Evolutionary conservation across 1,140 invertebrate genomes (phyloP), one percentile per base, ranked within the genome.

Genomic region (Camponotus vicinus): DNA sequence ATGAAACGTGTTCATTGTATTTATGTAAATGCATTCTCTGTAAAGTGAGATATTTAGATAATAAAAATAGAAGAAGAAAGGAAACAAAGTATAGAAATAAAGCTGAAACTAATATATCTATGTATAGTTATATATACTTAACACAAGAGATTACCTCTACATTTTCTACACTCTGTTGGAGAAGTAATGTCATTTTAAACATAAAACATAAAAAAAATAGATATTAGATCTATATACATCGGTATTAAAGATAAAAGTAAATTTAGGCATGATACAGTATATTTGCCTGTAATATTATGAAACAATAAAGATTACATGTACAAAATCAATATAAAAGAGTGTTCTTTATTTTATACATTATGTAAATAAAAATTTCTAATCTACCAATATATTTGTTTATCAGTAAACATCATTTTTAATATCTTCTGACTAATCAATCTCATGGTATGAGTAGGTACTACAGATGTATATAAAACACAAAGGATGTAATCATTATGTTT

Each of bases 401-500:
- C 96, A n/a, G 91, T 85, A 73, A 95, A 91, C 27, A 96, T 92
- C 49, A 92, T 90, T 93, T 95, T 96, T 42, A 96, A 89, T 55
- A 95, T 96, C 90, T 94, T 95, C 88, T 95, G 93, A 32, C 95
- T 96, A 66, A 96, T 95, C 21, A 95, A 86, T 91, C 95, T 95
- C 96, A 97, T 97, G 21, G 97, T 96, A 90, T 97, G 96, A 67
- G 96, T 96, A 63, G 97, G 97, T 6, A 97, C 95, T 11, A 96
- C 94, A 15, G 97, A 96, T 21, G 96, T 95, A 92, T 97, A 97
- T 1, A 98, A 92, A 8, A 97, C 96, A 90, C 97, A 97, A 76
- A 97, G 95, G 86, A 97, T 94, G 85, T 97, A 95, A 90, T 96
- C 94, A 18, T 95, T 95, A 32, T 96, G 94, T 92, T 96, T 96